phyloP scores from a whole-genome alignment of 2,113 vertebrate genomes.

The Anarhynchus alexandrinus region DNA sequence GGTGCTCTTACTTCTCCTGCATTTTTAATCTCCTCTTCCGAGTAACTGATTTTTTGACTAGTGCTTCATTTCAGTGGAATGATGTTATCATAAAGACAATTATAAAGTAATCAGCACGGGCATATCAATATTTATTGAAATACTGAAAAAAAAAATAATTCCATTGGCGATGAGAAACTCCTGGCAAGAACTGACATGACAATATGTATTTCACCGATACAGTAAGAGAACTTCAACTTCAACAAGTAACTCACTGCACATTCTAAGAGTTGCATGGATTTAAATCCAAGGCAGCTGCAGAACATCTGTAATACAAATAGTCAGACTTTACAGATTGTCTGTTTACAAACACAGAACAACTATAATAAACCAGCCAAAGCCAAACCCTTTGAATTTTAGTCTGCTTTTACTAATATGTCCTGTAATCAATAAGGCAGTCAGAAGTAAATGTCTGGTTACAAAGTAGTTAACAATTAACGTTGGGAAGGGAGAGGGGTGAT shows the following conservation, averaged over 20 bases:
- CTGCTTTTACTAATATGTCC: conserved; percentile 52
- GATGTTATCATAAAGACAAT: conserved; percentile 58
- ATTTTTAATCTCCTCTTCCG: background rate
- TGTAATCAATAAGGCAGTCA: conserved; percentile 66
- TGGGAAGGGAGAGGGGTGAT: background rate
- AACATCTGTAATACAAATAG: conserved; percentile 67
- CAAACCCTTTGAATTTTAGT: conserved; percentile 39
- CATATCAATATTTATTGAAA: conserved; percentile 92
- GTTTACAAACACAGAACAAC: conserved; percentile 69
- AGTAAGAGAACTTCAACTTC: conserved; percentile 72
- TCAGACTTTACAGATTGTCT: conserved; percentile 65
- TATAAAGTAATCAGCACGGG: conserved; percentile 65
- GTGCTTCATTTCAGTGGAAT: background rate
- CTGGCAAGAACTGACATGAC: conserved; percentile 76
- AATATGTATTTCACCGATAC: conserved; percentile 78
- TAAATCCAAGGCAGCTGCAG: conserved; percentile 75
- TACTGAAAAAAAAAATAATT: conserved; percentile 78
- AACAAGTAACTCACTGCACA: conserved; percentile 72
- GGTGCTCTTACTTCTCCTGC: background rate
- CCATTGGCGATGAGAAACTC: conserved; percentile 79
- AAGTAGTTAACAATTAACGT: conserved; percentile 52
- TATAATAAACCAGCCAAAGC: conserved; percentile 64
- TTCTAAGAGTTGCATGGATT: conserved; percentile 66
- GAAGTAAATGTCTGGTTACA: conserved; percentile 44
- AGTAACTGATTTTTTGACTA: background rate